A percentile compares a stretch with the other conserved stretches of the same genome.
These are phyloP conservation scores for Carabus problematicus DNA, from an alignment of 2,888 invertebrate genomes.

Conservation along the genomic window DNA sequence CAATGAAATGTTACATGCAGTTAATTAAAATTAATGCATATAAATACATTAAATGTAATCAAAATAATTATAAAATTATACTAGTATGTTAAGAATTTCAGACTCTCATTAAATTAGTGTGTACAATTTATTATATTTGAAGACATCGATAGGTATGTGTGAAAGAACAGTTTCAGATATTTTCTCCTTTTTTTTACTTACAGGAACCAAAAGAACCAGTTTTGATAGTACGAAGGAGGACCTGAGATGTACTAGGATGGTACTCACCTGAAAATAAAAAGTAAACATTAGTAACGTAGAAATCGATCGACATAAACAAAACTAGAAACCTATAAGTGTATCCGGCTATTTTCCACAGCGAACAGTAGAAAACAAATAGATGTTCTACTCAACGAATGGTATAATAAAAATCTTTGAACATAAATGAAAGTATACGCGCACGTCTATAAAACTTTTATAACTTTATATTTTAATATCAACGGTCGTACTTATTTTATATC, in stretches of 20 bases:
- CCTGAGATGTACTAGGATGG: background rate
- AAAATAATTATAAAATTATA: conserved; percentile 10
- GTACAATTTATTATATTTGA: background rate
- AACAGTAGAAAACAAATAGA: conserved; percentile 2
- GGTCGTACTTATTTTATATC: too few species aligned
- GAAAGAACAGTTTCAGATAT: background rate
- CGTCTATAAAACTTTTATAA: too few species aligned
- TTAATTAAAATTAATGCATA: too few species aligned
- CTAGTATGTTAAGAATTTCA: background rate
- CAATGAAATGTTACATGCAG: too few species aligned
- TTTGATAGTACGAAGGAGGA: background rate
- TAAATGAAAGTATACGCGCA: too few species aligned
- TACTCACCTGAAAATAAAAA: conserved; percentile 38
- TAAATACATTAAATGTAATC: too few species aligned
- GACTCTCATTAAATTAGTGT: background rate
- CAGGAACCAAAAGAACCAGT: background rate
- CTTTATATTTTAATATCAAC: too few species aligned
- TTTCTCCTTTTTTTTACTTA: background rate
- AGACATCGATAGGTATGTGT: background rate
- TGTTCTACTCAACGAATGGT: too few species aligned
- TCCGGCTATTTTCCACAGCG: background rate
- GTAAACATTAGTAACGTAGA: conserved; percentile 33
- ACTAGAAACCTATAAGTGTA: background rate
- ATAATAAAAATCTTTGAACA: too few species aligned
- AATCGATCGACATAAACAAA: conserved; percentile 28